Conservation (phyloP, 2,797 vertebrate genomes). For the Chelidonichthys spinosus region DNA sequence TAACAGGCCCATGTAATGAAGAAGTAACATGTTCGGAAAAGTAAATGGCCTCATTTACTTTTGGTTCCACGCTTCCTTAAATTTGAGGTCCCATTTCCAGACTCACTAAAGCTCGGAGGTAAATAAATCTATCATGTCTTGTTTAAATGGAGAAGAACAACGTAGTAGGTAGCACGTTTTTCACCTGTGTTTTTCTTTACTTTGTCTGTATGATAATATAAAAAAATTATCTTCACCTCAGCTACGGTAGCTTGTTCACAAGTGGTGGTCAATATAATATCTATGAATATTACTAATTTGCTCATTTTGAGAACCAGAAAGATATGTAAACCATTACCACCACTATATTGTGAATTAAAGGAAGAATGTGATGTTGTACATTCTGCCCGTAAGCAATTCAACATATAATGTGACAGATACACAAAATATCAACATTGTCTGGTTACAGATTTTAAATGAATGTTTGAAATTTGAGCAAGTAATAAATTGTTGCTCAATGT, state of each 20-base stretch:
- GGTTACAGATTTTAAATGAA: neutral
- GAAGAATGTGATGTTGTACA: neutral
- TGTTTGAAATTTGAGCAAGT: neutral
- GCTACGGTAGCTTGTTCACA: neutral
- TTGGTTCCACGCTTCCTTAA: neutral
- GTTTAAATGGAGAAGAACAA: neutral
- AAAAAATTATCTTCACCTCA: neutral
- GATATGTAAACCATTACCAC: too few relatives aligned
- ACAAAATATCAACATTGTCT: neutral
- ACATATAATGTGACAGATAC: neutral
- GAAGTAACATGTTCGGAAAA: neutral
- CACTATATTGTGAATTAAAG: too few relatives aligned
- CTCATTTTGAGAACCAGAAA: too few relatives aligned
- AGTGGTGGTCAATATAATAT: neutral
- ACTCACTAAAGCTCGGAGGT: neutral
- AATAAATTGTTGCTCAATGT: neutral
- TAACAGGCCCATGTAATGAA: constrained; percentile 9
- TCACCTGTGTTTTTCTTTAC: neutral
- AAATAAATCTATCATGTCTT: neutral
- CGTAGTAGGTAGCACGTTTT: neutral
- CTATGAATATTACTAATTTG: too few relatives aligned
- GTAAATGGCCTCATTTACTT: too few relatives aligned
- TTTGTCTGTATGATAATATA: neutral
- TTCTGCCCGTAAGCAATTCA: neutral
- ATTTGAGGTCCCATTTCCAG: neutral